Evolutionary conservation across 2,888 invertebrate genomes (phyloP).

Genomic region (Rhagonycha lutea): DNA sequence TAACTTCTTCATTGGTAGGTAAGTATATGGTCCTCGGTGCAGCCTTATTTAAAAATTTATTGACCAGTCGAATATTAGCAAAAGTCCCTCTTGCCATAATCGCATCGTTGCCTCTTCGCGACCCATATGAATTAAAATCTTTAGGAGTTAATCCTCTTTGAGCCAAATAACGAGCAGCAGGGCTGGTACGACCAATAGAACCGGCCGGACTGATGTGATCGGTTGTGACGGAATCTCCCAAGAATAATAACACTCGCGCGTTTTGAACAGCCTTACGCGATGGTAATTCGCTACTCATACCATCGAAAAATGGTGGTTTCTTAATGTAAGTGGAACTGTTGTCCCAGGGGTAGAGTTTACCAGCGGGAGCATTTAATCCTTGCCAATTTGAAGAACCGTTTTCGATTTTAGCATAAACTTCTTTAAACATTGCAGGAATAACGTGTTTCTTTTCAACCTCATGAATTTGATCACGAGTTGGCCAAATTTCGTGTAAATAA

Average conservation of each 20-base stretch:
- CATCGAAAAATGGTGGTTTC: conserved; percentile 92
- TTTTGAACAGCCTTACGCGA: conserved; percentile 63
- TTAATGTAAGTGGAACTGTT: conserved; percentile 91
- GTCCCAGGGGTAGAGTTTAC: conserved; percentile 92
- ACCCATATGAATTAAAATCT: conserved; percentile 98
- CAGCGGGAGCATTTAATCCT: conserved; percentile 74
- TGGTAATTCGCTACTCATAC: conserved; percentile 64
- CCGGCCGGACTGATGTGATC: conserved; percentile 99
- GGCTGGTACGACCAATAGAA: conserved; percentile 92
- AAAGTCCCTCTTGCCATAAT: conserved; percentile 98
- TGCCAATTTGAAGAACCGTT: conserved; percentile 88
- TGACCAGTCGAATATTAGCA: conserved; percentile 94
- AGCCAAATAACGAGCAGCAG: conserved; percentile 84
- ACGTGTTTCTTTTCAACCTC: conserved; percentile 85
- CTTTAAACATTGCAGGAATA: conserved; percentile 95
- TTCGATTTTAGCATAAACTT: conserved; percentile 85
- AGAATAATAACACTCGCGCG: conserved; percentile 81
- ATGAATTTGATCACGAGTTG: conserved; percentile 87
- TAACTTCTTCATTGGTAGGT: conserved; percentile 81
- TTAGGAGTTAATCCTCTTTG: conserved; percentile 79
- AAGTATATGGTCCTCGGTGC: conserved; percentile 88
- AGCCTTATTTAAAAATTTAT: conserved; percentile 78
- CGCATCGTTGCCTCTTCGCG: conserved; percentile 95
- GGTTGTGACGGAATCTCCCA: conserved; percentile 97
- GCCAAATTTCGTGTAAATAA: conserved; percentile 95